Conservation (phyloP, 2,113 vertebrate species). For the Pristiophorus japonicus region DNA sequence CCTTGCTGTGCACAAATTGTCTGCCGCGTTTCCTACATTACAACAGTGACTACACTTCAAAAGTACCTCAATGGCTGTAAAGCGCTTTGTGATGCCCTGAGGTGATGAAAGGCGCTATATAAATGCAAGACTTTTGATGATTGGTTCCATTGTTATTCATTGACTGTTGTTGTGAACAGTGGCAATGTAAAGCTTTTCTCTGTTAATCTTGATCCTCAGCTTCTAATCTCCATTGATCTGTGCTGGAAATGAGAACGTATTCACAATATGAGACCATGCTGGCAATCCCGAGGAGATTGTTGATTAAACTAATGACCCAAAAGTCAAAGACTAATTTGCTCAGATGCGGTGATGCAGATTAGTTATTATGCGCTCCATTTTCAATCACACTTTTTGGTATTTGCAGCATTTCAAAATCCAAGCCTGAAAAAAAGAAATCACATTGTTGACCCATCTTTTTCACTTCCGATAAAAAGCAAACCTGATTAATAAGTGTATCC, state of each 20-base stretch:
- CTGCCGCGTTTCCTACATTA: background rate
- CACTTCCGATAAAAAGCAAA: background rate
- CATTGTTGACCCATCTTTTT: background rate
- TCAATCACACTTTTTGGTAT: background rate
- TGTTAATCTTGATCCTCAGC: background rate
- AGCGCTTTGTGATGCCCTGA: background rate
- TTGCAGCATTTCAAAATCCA: background rate
- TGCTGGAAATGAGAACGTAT: background rate
- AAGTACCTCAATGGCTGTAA: background rate
- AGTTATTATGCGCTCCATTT: background rate
- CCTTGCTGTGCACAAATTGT: background rate
- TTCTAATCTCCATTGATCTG: background rate
- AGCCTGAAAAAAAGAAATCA: background rate
- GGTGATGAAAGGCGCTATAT: background rate
- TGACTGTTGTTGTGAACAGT: background rate
- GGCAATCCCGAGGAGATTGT: background rate
- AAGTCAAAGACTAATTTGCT: background rate
- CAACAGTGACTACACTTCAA: background rate
- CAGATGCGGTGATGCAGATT: background rate
- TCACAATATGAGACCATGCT: background rate
- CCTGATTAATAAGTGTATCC: background rate
- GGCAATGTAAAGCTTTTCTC: background rate
- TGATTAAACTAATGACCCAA: background rate
- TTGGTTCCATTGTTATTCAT: background rate
- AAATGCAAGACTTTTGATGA: background rate